Evolutionary conservation across 2,797 vertebrate genomes (phyloP).

Genomic region (Darevskia mixta): DNA sequence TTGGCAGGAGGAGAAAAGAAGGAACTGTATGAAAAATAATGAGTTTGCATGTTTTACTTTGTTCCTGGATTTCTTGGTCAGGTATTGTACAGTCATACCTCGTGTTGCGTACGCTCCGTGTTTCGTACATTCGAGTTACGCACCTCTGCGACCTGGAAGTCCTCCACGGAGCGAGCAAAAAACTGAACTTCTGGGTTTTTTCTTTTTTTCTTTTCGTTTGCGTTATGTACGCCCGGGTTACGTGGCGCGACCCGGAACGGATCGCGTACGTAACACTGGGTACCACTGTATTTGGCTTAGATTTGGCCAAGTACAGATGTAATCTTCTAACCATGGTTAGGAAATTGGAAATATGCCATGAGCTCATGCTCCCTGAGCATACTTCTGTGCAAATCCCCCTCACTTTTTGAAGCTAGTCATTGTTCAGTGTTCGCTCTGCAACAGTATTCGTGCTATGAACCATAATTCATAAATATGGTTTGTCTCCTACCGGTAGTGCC

Average conservation of each 20-base stretch:
- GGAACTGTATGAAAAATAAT: not conserved
- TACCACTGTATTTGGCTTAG: not conserved
- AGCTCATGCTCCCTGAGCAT: not conserved
- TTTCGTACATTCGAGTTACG: too few species aligned
- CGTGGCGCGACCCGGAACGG: too few species aligned
- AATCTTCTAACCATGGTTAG: not conserved
- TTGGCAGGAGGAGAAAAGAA: constrained; percentile 5
- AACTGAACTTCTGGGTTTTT: too few species aligned
- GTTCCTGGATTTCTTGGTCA: constrained; percentile 19
- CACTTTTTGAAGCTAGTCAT: not conserved
- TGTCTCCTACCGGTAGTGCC: not conserved
- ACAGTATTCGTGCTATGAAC: not conserved
- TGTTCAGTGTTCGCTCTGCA: not conserved
- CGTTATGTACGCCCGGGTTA: too few species aligned
- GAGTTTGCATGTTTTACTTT: not conserved
- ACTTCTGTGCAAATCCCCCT: not conserved
- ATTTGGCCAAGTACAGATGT: not conserved
- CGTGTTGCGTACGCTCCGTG: too few species aligned
- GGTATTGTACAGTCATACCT: not conserved
- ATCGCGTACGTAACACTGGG: too few species aligned
- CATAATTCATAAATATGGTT: not conserved
- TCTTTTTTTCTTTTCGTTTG: too few species aligned
- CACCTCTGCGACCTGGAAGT: too few species aligned
- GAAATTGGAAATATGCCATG: not conserved
- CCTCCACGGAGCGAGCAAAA: too few species aligned